Conservation (phyloP, 1,140 invertebrate genomes). For the Gryllus bimaculatus region DNA sequence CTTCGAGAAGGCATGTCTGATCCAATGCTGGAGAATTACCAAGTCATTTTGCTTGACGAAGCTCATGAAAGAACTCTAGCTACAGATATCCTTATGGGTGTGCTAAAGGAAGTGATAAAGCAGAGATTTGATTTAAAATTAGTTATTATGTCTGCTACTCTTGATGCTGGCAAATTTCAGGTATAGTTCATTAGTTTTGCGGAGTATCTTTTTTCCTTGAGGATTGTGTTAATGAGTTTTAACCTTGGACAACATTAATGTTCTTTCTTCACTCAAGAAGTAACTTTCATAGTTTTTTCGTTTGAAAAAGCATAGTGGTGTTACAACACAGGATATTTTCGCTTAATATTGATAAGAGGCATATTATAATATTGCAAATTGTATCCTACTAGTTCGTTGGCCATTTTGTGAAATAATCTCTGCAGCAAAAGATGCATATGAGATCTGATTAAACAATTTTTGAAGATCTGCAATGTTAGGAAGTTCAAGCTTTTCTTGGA, state of each 20-base stretch:
- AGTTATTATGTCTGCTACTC: constrained; percentile 98
- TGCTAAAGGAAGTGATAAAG: constrained; percentile 94
- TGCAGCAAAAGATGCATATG: too few relatives aligned
- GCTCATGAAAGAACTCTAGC: constrained; percentile 98
- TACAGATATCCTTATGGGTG: constrained; percentile 98
- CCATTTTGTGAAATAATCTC: too few relatives aligned
- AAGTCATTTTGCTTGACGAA: constrained; percentile 94
- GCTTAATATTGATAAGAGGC: neutral
- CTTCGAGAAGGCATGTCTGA: constrained; percentile 98
- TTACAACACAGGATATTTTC: neutral
- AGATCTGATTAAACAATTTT: too few relatives aligned
- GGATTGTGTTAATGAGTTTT: neutral
- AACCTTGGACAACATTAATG: neutral
- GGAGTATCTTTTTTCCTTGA: neutral
- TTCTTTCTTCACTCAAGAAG: neutral
- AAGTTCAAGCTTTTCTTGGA: too few relatives aligned
- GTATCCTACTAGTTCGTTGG: too few relatives aligned
- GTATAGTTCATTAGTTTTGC: constrained; percentile 26
- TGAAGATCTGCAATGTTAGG: too few relatives aligned
- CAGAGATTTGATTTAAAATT: constrained; percentile 91
- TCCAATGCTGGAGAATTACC: constrained; percentile 93
- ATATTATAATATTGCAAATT: too few relatives aligned
- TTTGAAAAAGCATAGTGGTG: neutral
- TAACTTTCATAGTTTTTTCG: neutral
- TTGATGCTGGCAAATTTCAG: constrained; percentile 99